Evolutionary conservation across 2,113 vertebrate genomes (phyloP), one percentile per base, ranked within the genome.

Genomic region (Saguinus midas): DNA sequence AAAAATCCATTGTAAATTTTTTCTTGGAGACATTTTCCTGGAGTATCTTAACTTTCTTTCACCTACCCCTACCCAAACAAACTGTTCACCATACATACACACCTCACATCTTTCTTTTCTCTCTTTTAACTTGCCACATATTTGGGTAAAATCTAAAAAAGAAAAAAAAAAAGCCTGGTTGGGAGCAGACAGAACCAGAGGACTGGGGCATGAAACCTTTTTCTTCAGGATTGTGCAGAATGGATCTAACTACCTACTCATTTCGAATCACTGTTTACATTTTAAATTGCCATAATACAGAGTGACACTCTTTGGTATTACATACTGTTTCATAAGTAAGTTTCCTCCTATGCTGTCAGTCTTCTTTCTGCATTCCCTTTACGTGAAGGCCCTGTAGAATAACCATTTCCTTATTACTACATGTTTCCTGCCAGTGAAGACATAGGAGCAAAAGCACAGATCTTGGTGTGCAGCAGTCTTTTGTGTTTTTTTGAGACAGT

Each of bases 231-330:
- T 61, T 95, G 45, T 94, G 32, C n/a, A 93, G 78, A 93, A 90
- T 55, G 87, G 27, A 13, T 16, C 27, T 85, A 66, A 84, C 27
- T 45, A 68, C 32, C 14, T 68, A 23, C 58, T 91, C 21, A 23
- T 40, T 91, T 96, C 81, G 92, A 29, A 50, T 68, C 50, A 89
- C 55, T 14, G 3, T 66, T 87, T 91, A 43, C 3, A 21, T 96
- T 96, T 90, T 95, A 72, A 94, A 12, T 92, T 87, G n/a, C 90
- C 23, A 78, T 58, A 92, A 27, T 83, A 35, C 21, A 18, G 29
- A 72, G n/a, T 61, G 17, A 79, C 7, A 95, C 37, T 57, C 35
- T 73, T 61, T 93, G 32, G 27, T 90, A 58, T 27, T 89, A 2
- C 92, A 95, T 73, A 80, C 18, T 35, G 3, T 91, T 90, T 91